Conservation (phyloP, 2,888 invertebrate species). For the Mimas tiliae region DNA sequence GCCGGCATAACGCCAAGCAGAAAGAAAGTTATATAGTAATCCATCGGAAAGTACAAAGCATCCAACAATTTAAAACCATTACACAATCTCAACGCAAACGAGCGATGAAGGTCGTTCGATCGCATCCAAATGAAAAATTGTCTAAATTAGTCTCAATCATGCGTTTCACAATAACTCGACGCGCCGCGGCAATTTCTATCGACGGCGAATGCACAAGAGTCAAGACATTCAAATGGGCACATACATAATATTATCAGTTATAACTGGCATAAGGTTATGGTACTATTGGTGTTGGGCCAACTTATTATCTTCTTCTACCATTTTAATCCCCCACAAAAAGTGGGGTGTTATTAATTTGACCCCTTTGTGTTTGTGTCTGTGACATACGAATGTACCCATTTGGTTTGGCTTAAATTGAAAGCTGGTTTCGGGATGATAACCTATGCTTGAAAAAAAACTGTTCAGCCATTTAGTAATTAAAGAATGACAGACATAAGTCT, state of each 20-base stretch:
- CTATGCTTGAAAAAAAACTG: no score
- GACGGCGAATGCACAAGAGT: background rate
- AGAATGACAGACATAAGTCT: no score
- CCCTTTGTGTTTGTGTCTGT: no score
- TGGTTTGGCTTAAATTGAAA: no score
- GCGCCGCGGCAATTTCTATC: conserved; percentile 34
- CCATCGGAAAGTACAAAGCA: background rate
- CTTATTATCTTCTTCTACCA: no score
- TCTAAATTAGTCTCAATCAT: conserved; percentile 54
- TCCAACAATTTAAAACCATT: conserved; percentile 28
- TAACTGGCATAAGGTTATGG: background rate
- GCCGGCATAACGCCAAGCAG: no score
- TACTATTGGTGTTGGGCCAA: no score
- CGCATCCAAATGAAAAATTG: conserved; percentile 56
- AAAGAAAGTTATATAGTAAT: background rate
- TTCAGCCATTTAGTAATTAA: no score
- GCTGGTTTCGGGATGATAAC: no score
- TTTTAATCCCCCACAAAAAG: no score
- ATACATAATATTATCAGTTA: background rate
- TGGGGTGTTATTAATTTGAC: no score
- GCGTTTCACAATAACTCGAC: conserved; percentile 49
- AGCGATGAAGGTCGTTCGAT: conserved; percentile 46
- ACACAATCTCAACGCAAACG: conserved; percentile 33
- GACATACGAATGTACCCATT: no score
- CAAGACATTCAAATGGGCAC: background rate